A percentile compares a stretch with the other conserved stretches of the same genome.
These are phyloP conservation scores for Leptobrachium ailaonicum DNA, from an alignment of 2,113 vertebrate species.

Conservation along the genomic window DNA sequence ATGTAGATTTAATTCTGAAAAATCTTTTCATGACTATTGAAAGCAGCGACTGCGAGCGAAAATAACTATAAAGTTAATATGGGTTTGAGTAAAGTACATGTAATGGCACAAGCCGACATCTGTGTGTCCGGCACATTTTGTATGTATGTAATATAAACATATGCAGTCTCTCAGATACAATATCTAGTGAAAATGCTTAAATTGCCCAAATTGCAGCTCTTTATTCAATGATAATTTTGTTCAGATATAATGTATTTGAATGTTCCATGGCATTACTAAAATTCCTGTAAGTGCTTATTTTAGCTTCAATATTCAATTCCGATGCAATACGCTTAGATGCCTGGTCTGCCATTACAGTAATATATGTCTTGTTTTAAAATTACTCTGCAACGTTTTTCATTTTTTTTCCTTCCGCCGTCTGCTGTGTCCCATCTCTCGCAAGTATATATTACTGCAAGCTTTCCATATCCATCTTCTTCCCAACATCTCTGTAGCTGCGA, in stretches of 20 bases:
- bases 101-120: too few species aligned
- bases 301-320: background rate
- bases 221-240: background rate
- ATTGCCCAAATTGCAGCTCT: background rate
- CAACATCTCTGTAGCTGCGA: background rate
- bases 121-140: too few species aligned
- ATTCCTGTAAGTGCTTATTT: background rate
- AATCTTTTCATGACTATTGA: too few species aligned
- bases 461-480: constrained; percentile 18
- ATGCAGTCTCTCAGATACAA: background rate
- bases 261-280: background rate
- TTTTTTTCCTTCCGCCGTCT: constrained; percentile 14
- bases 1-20: too few species aligned
- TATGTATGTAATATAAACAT: too few species aligned
- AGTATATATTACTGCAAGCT: constrained; percentile 3
- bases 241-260: background rate
- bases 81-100: too few species aligned
- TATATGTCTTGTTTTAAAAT: background rate
- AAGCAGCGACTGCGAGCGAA: too few species aligned
- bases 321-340: background rate
- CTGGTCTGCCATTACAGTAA: background rate
- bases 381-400: background rate
- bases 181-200: background rate
- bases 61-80: too few species aligned
- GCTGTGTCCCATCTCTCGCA: constrained; percentile 4